Evolutionary conservation across 2,797 vertebrate genomes (phyloP).

Genomic region (Gastrophryne carolinensis): DNA sequence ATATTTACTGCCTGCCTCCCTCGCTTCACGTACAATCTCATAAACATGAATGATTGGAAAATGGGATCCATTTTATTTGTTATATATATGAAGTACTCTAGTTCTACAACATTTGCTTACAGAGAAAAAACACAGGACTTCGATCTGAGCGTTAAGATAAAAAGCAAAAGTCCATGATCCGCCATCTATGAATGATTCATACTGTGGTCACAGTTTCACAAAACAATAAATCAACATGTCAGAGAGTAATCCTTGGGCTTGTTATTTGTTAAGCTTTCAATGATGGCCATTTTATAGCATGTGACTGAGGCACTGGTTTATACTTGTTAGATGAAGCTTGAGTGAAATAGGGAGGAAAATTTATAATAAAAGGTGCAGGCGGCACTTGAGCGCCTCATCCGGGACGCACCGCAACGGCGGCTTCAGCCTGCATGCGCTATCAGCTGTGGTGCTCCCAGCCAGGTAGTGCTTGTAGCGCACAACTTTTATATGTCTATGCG

Average conservation of each 20-base stretch:
- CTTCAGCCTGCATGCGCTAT: no score
- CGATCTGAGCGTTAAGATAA: conserved; percentile 12
- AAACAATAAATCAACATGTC: conserved; percentile 19
- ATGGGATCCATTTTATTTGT: conserved; percentile 46
- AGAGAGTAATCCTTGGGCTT: conserved; percentile 1
- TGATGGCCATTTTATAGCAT: background rate
- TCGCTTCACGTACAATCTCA: conserved; percentile 30
- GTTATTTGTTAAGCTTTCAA: background rate
- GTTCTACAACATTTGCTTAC: conserved; percentile 17
- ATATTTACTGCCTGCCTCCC: conserved; percentile 42
- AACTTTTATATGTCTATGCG: no score
- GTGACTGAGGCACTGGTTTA: background rate
- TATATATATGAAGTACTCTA: conserved; percentile 35
- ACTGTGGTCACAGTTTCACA: background rate
- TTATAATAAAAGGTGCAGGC: no score
- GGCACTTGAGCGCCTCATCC: no score
- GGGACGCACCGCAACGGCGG: no score
- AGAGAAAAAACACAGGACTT: background rate
- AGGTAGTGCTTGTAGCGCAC: no score
- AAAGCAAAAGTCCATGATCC: background rate
- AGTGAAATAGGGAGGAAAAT: no score
- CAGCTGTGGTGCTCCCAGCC: no score
- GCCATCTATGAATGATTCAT: conserved; percentile 8
- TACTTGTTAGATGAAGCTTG: background rate
- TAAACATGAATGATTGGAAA: conserved; percentile 42